Evolutionary conservation across 2,113 vertebrate genomes (phyloP), one percentile per base, ranked within the genome.

Genomic region (Potamarius usumacintae): DNA sequence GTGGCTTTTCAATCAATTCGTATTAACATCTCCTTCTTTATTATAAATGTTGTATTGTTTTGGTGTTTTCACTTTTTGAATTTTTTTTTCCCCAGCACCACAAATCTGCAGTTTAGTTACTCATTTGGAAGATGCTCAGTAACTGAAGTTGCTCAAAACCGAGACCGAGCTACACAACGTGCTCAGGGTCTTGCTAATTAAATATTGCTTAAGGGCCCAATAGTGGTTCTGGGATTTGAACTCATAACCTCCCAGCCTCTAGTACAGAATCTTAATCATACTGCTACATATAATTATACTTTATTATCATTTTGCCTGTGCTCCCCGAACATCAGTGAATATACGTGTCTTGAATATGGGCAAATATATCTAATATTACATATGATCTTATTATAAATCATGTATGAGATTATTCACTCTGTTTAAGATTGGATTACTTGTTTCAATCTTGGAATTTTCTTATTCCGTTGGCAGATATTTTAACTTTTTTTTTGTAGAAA

Each of bases 211-310:
- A 82, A 12, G 79, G 17, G 30, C 17, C n/a, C 57, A 60, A 25
- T 34, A 34, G 17, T 42, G 79, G 17, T 82, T 62, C 6, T 30
- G 52, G 58, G 58, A 62, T 34, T 82, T 82, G 18, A 82, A 34
- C 79, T 62, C 57, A 82, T 57, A 82, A 42, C 79, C 27, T 80
- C 10, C 30, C 53, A 57, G 53, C 50, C 50, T 55, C 11, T 30
- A 58, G 53, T 4, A 58, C 7, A 58, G 53, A 80, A 80, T 80
- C 17, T 80, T 80, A 80, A 80, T 80, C 78, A 80, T 34, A 30
- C 14, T 80, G 78, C n/a, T 55, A 80, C 7, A 30, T 80, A 77
- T 77, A 52, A 77, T 77, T 53, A 77, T 77, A 53, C 11, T 2
- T 50, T 50, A 74, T 20, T 74, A 48, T 20, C 42, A 48, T 50